phyloP scores from a whole-genome alignment of 2,113 vertebrate genomes.

The Gavialis gangeticus region DNA sequence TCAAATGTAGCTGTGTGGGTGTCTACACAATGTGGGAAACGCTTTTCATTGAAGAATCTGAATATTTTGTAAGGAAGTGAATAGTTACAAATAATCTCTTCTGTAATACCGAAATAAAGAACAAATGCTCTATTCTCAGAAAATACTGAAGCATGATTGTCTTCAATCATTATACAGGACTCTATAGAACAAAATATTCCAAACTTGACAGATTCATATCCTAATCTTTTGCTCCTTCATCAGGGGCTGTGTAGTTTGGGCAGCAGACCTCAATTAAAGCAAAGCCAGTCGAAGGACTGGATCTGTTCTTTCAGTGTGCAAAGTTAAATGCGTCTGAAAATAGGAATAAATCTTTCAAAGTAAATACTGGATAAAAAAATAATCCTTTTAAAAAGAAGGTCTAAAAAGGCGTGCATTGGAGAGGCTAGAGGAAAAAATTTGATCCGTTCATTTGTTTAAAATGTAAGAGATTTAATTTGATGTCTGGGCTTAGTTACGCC shows the following conservation, averaged over 20 bases:
- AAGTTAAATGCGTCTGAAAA: neutral
- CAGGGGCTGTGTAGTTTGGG: conserved; percentile 5
- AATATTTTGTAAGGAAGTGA: conserved; percentile 93
- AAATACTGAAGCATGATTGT: conserved; percentile 81
- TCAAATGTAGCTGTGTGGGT: conserved; percentile 83
- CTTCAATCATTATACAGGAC: conserved; percentile 67
- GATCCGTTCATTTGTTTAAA: neutral
- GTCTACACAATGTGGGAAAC: conserved; percentile 90
- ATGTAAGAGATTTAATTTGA: neutral
- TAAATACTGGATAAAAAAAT: neutral
- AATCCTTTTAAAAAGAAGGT: neutral
- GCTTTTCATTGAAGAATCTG: conserved; percentile 90
- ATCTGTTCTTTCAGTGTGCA: neutral
- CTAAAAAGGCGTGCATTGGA: neutral
- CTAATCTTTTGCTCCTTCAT: conserved; percentile 75
- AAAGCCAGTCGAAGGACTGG: conserved; percentile 9
- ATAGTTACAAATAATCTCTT: conserved; percentile 91
- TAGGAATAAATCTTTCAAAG: neutral
- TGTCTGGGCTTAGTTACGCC: neutral
- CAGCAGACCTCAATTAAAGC: neutral
- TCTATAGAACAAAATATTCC: conserved; percentile 78
- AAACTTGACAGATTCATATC: conserved; percentile 84
- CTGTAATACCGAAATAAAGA: conserved; percentile 84
- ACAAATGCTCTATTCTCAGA: conserved; percentile 91
- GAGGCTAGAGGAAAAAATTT: neutral